These are phyloP conservation scores for Sesamia inferens DNA, from an alignment of 2,888 invertebrate species.

Conservation along the genomic window DNA sequence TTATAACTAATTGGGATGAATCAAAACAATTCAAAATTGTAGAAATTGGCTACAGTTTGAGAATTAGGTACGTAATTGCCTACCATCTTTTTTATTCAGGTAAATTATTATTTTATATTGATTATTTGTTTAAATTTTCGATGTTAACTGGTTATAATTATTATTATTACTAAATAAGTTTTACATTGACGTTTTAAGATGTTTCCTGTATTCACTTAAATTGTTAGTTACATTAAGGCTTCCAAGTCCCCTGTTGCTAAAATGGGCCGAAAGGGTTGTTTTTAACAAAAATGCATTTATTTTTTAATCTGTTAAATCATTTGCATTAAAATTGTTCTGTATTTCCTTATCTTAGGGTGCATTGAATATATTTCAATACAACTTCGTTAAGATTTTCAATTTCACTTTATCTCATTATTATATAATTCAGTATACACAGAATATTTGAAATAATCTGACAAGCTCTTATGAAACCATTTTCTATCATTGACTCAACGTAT, in stretches of 20 bases:
- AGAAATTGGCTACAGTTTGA: conserved; percentile 44
- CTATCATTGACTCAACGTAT: neutral
- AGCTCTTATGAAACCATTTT: neutral
- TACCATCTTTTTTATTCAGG: conserved; percentile 37
- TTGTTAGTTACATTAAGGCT: conserved; percentile 47
- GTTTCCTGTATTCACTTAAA: conserved; percentile 44
- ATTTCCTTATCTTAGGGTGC: conserved; percentile 21
- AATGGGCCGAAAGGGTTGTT: conserved; percentile 55
- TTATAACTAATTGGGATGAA: conserved; percentile 3
- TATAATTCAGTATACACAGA: conserved; percentile 3
- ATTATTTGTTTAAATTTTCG: conserved; percentile 50
- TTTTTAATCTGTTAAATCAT: conserved; percentile 47
- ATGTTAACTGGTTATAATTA: conserved; percentile 58
- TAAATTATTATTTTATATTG: conserved; percentile 33
- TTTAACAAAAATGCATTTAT: conserved; percentile 60
- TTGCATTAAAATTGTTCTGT: conserved; percentile 35
- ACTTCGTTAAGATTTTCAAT: conserved; percentile 10
- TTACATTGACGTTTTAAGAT: conserved; percentile 45
- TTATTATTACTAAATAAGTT: conserved; percentile 49
- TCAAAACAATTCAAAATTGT: conserved; percentile 34
- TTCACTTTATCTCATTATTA: neutral
- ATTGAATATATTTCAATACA: conserved; percentile 38
- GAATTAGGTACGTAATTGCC: conserved; percentile 27
- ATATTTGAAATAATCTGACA: neutral
- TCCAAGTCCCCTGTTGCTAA: conserved; percentile 53